A percentile compares a stretch with the other conserved stretches of the same genome.
Conservation (phyloP, 1,140 invertebrate genomes). For the Sinonovacula constricta region DNA sequence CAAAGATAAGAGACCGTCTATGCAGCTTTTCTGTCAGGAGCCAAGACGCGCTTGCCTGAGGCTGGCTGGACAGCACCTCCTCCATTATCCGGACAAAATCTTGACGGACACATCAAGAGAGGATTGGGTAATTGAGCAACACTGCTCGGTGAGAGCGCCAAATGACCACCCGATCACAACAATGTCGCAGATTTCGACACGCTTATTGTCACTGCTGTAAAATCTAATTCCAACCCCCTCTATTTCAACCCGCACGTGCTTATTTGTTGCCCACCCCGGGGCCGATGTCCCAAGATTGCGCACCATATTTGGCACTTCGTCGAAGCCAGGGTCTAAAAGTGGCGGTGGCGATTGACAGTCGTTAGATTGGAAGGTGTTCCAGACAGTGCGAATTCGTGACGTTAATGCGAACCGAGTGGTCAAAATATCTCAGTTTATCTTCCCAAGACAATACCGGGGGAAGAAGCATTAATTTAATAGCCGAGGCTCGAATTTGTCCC, state of each 20-base stretch:
- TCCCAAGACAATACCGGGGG: too few species aligned
- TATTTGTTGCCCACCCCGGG: constrained; percentile 29
- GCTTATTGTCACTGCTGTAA: constrained; percentile 38
- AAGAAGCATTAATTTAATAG: neutral
- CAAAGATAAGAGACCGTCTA: neutral
- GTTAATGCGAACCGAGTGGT: too few species aligned
- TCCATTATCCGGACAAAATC: too few species aligned
- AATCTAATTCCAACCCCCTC: constrained; percentile 48
- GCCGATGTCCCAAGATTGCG: constrained; percentile 21
- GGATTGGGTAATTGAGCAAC: constrained; percentile 39
- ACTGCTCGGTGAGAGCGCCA: constrained; percentile 30
- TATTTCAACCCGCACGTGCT: constrained; percentile 52
- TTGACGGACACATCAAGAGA: constrained; percentile 25
- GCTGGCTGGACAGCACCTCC: too few species aligned
- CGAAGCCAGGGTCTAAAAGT: constrained; percentile 27
- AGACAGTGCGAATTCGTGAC: neutral
- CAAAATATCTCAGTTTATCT: too few species aligned
- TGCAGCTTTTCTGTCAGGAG: neutral
- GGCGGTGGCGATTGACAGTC: constrained; percentile 26
- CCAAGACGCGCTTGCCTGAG: neutral
- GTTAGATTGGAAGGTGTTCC: neutral
- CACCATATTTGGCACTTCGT: constrained; percentile 40
- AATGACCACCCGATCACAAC: constrained; percentile 30
- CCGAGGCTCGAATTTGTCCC: neutral
- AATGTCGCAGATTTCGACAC: constrained; percentile 49